phyloP scores from a whole-genome alignment of 2,113 vertebrate genomes.

The Phainopepla nitens region DNA sequence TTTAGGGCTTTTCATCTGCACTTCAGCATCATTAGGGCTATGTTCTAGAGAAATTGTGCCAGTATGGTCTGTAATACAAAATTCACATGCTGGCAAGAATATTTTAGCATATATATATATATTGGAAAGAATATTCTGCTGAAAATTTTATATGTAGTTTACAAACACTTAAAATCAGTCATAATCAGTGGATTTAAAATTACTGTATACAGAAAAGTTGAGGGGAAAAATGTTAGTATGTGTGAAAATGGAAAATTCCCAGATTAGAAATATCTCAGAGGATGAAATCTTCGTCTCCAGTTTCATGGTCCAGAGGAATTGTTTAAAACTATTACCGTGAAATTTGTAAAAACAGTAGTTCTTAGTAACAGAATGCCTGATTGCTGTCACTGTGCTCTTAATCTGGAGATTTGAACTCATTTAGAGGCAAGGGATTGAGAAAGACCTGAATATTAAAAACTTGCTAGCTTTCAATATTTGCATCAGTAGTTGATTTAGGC shows the following conservation, averaged over 20 bases:
- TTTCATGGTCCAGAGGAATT: neutral
- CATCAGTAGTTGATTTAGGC: neutral
- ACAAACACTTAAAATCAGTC: neutral
- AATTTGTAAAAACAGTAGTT: neutral
- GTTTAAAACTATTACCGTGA: neutral
- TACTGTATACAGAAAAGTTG: neutral
- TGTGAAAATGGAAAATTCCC: neutral
- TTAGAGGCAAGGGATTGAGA: neutral
- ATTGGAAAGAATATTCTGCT: neutral
- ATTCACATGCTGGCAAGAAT: neutral
- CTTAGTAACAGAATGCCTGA: neutral
- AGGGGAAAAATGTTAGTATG: neutral
- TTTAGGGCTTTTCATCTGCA: neutral
- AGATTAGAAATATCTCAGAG: neutral
- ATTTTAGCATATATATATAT: neutral
- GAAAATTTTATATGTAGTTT: neutral
- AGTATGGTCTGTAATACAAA: neutral
- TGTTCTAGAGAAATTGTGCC: neutral
- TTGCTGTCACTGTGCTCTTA: neutral
- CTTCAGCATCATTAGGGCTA: neutral
- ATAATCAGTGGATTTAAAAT: neutral
- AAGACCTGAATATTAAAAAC: neutral
- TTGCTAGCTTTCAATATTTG: neutral
- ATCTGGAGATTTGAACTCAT: neutral
- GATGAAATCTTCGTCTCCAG: neutral